Conservation (phyloP, 2,888 invertebrate genomes). For the Hecatera dysodea region DNA sequence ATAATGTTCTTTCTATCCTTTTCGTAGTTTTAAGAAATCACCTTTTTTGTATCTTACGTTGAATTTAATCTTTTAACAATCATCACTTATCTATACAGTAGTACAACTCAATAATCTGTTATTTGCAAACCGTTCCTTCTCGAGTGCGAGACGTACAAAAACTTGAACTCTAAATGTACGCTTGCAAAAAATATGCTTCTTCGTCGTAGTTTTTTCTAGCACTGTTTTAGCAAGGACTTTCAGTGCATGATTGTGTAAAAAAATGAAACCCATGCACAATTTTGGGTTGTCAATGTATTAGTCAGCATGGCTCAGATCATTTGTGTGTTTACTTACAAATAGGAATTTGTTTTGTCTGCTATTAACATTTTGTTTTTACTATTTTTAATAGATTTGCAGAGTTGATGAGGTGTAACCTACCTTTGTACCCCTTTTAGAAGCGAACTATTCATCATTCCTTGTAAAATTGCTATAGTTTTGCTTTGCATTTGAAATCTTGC, state of each 20-base stretch:
- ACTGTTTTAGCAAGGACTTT: slow-evolving; percentile 17
- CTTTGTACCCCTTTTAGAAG: too few relatives aligned
- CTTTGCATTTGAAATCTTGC: neutral
- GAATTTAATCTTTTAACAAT: neutral
- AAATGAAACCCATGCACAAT: neutral
- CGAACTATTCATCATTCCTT: neutral
- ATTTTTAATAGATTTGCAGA: too few relatives aligned
- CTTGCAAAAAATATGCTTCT: slow-evolving; percentile 46
- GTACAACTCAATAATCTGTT: slow-evolving; percentile 11
- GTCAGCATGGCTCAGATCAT: slow-evolving; percentile 19
- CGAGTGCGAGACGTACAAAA: slow-evolving; percentile 46
- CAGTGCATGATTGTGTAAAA: slow-evolving; percentile 15
- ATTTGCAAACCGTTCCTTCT: slow-evolving; percentile 6
- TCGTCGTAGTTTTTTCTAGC: slow-evolving; percentile 38
- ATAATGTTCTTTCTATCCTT: neutral
- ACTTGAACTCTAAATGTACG: neutral
- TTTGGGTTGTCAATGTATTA: slow-evolving; percentile 5
- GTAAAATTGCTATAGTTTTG: neutral
- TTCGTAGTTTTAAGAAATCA: neutral
- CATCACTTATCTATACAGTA: slow-evolving; percentile 6
- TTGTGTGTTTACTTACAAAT: neutral
- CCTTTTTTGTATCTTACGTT: too few relatives aligned
- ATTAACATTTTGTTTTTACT: too few relatives aligned
- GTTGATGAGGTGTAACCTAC: too few relatives aligned
- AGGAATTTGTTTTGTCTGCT: neutral